Percentiles rank a stretch among this genome's conserved stretches.
These are phyloP conservation scores for Drosophila tsacasi DNA, from an alignment of 1,140 invertebrate genomes.

Conservation along the genomic window DNA sequence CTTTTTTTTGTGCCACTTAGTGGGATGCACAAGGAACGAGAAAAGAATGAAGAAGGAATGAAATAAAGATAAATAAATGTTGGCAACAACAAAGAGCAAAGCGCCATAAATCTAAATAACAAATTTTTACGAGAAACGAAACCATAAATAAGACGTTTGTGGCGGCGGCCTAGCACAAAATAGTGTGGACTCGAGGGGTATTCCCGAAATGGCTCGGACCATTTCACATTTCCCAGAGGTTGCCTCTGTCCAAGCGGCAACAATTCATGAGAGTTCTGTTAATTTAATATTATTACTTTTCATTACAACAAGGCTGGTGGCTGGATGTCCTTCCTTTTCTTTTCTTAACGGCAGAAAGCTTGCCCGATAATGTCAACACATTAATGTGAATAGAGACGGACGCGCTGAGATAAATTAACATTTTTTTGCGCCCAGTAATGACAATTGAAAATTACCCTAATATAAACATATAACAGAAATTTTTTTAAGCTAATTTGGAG, in stretches of 20 bases:
- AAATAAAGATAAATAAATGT: constrained; percentile 80
- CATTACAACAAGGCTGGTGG: constrained; percentile 63
- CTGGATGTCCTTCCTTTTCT: constrained; percentile 1
- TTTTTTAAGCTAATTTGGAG: constrained; percentile 17
- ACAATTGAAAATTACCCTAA: constrained; percentile 45
- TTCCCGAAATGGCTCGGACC: constrained; percentile 23
- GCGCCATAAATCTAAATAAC: constrained; percentile 82
- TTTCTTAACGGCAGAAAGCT: constrained; percentile 20
- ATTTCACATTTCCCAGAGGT: constrained; percentile 36
- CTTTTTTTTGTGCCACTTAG: constrained; percentile 25
- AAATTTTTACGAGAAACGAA: constrained; percentile 83
- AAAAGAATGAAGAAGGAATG: constrained; percentile 30
- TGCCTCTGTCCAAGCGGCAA: constrained; percentile 43
- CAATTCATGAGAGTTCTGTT: constrained; percentile 81
- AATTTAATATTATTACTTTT: constrained; percentile 84
- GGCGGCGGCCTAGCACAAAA: constrained; percentile 56
- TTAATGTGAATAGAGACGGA: constrained; percentile 26
- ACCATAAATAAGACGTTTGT: constrained; percentile 82
- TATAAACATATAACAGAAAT: constrained; percentile 4
- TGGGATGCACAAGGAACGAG: constrained; percentile 30
- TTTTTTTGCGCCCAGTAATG: constrained; percentile 37
- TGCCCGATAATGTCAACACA: constrained; percentile 38
- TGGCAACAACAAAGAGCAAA: constrained; percentile 81
- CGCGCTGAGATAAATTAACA: constrained; percentile 39
- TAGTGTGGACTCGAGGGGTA: constrained; percentile 40